Conservation (phyloP, 2,888 invertebrate genomes). For the Synergus umbraculus region DNA sequence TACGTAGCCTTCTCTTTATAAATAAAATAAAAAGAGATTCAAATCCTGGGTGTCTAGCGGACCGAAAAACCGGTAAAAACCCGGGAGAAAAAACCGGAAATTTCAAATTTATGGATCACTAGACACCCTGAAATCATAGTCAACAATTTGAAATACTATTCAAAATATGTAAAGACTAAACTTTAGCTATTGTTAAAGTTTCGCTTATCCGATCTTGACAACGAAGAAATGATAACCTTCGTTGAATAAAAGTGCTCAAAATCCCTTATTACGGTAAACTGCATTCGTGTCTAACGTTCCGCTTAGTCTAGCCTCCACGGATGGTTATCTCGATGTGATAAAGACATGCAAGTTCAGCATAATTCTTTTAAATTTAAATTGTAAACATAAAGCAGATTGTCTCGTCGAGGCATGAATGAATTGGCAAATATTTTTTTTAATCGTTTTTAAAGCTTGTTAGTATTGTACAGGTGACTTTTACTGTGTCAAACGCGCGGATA, state of each 20-base stretch:
- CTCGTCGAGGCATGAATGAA: neutral
- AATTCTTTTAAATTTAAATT: constrained; percentile 2
- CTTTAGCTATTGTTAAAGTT: neutral
- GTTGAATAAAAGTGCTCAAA: constrained; percentile 37
- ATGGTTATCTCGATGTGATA: constrained; percentile 27
- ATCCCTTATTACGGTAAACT: constrained; percentile 8
- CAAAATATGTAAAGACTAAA: neutral
- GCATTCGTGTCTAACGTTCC: constrained; percentile 13
- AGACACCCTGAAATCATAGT: neutral
- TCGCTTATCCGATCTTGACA: neutral
- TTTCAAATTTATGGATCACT: no score
- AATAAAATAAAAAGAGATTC: neutral
- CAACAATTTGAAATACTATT: neutral
- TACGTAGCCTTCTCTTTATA: neutral
- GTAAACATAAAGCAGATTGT: neutral
- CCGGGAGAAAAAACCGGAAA: no score
- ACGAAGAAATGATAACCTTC: constrained; percentile 27
- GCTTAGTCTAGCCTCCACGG: constrained; percentile 1
- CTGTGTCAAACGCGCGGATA: constrained; percentile 15
- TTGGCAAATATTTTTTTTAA: neutral
- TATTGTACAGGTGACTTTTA: constrained; percentile 13
- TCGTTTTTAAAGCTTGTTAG: neutral
- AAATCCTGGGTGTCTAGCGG: no score
- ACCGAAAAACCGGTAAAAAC: neutral
- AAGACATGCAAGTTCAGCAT: constrained; percentile 27